Evolutionary conservation across 2,888 invertebrate genomes (phyloP).

Genomic region (Ennomos quercinarius): DNA sequence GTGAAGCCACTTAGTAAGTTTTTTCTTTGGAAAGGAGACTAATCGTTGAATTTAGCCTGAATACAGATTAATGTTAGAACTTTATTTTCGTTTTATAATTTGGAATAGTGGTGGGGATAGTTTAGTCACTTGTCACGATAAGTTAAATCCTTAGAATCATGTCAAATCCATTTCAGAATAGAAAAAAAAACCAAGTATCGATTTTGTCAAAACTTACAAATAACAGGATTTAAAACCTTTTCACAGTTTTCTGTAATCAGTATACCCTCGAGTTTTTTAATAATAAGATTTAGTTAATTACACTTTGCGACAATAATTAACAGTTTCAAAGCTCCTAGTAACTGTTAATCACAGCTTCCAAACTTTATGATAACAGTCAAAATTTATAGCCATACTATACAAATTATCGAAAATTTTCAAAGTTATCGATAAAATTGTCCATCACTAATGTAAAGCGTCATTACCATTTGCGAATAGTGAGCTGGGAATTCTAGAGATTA

Average conservation of each 20-base stretch:
- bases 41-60: conserved; percentile 52
- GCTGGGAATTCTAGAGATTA: conserved; percentile 19
- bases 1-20: conserved; percentile 50
- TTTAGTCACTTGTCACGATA: not conserved
- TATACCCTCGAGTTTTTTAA: no score
- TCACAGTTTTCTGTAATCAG: no score
- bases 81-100: conserved; percentile 48
- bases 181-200: not conserved
- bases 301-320: no score
- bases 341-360: no score
- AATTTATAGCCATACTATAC: no score
- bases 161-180: not conserved
- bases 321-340: no score
- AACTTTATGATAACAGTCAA: no score
- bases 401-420: no score
- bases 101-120: conserved; percentile 11
- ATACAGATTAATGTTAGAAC: conserved; percentile 49
- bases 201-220: no score
- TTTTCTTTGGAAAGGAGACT: conserved; percentile 45
- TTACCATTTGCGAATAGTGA: conserved; percentile 26
- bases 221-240: no score
- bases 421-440: conserved; percentile 13
- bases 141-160: not conserved
- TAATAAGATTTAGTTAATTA: no score
- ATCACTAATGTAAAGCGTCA: conserved; percentile 18